A percentile compares a stretch with the other conserved stretches of the same genome.
phyloP scores from a whole-genome alignment of 2,888 invertebrate species.

The Chrysomela aeneicollis region DNA sequence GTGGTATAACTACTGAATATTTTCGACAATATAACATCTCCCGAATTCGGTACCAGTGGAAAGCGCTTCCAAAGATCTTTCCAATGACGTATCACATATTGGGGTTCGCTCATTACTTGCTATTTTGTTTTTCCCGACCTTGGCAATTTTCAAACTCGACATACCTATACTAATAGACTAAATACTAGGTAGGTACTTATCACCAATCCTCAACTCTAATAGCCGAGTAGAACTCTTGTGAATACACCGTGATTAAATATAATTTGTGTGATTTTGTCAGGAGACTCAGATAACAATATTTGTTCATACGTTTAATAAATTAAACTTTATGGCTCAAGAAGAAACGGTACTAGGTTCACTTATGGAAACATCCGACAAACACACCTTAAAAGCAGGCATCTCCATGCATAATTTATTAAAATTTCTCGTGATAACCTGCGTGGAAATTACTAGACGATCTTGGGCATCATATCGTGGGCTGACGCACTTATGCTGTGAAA shows the following conservation, averaged over 20 bases:
- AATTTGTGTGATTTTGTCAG: not conserved
- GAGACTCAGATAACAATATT: constrained; percentile 18
- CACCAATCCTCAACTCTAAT: too few species aligned
- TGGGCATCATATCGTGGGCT: constrained; percentile 3
- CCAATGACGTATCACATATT: too few species aligned
- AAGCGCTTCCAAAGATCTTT: too few species aligned
- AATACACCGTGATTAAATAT: not conserved
- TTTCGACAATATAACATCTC: too few species aligned
- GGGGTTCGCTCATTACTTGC: too few species aligned
- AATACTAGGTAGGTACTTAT: too few species aligned
- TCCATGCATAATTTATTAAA: constrained; percentile 19
- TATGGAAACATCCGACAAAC: constrained; percentile 19
- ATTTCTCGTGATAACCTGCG: constrained; percentile 20
- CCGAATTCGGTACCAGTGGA: too few species aligned
- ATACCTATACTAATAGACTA: too few species aligned
- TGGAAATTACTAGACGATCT: constrained; percentile 15
- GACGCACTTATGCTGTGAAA: not conserved
- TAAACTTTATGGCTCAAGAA: constrained; percentile 16
- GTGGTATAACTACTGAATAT: too few species aligned
- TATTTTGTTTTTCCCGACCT: too few species aligned
- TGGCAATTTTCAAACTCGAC: too few species aligned
- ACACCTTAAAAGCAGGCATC: constrained; percentile 19
- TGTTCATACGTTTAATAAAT: constrained; percentile 17
- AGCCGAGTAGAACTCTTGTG: not conserved
- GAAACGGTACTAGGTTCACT: constrained; percentile 18